A percentile compares a stretch with the other conserved stretches of the same genome.
These are phyloP conservation scores for Semicossyphus pulcher DNA, from an alignment of 2,113 vertebrate species.

Conservation along the genomic window DNA sequence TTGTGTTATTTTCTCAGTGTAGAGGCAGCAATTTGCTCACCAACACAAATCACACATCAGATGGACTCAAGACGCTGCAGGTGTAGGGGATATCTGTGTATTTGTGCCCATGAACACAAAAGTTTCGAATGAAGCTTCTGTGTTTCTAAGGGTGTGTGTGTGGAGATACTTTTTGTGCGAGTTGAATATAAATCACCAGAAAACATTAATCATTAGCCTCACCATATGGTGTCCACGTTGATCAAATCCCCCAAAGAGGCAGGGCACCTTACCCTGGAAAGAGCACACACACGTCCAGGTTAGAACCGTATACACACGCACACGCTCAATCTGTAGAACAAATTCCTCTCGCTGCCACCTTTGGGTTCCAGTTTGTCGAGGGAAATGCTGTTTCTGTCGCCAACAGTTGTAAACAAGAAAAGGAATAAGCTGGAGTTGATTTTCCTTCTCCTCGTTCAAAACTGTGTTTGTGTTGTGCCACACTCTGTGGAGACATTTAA, in stretches of 20 bases:
- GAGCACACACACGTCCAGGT: constrained; percentile 27
- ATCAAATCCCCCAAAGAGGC: constrained; percentile 52
- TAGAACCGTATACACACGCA: constrained; percentile 4
- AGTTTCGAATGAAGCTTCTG: neutral
- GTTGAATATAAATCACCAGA: constrained; percentile 68
- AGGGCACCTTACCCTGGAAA: constrained; percentile 19
- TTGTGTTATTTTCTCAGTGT: constrained; percentile 20
- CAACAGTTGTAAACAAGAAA: constrained; percentile 33
- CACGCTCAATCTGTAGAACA: constrained; percentile 47
- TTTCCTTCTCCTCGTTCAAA: no score
- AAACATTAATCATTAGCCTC: constrained; percentile 71
- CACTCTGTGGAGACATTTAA: no score
- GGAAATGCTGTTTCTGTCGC: constrained; percentile 16
- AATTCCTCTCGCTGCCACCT: constrained; percentile 40
- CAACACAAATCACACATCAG: constrained; percentile 30
- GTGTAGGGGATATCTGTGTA: neutral
- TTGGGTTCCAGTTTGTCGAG: constrained; percentile 20
- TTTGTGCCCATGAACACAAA: constrained; percentile 10
- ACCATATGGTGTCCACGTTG: constrained; percentile 69
- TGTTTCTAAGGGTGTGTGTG: constrained; percentile 19
- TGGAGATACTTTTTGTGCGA: constrained; percentile 21
- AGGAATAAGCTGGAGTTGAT: constrained; percentile 8
- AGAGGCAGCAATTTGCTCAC: constrained; percentile 17
- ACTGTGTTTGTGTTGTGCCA: no score
- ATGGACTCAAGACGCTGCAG: constrained; percentile 11